Base-by-base conservation (phyloP, 2,888 invertebrate genomes). In the Diadegma fenestrale region DNA sequence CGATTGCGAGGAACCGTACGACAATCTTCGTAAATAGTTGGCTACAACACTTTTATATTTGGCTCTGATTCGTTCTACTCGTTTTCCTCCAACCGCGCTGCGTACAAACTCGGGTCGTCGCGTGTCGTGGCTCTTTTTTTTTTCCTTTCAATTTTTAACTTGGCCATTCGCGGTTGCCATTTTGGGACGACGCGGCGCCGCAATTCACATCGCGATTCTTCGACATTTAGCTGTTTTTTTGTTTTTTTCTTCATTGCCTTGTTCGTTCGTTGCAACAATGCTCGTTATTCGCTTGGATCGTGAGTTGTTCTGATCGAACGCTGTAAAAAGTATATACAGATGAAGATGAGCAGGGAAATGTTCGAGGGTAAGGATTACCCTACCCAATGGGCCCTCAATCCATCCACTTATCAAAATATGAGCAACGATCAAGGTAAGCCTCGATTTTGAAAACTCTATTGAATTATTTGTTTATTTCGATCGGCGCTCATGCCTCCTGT, bases 341-440 rank as follows among this genome's bases (percentile, higher is more conserved):
- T 92, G 91, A 93, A 93, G 90, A 94, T 94, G 94, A 94, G 92
- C 87, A 92, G 91, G 79, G 92, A 93, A 88, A 93, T 93, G 92
- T 94, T 93, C 93, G 96, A 96, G 94, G 94, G 95, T 94, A 94
- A 96, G 87, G 94, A 95, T 89, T 96, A 95, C 94, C 96, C 96
- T 92, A 96, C 96, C 91, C 96, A 97, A 92, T 98, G 97, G 97
- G 96, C 97, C 73, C 94, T 97, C 86, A 97, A 97, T 94, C 97
- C 97, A 84, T 95, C 96, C 77, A 96, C 97, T 72, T 98, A 97
- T 94, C 97, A 97, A 94, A 97, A 97, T 94, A 95, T 97, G 94
- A 96, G 97, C 89, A 96, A 96, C 91, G 98, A 97, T 93, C 96
- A 97, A 94, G 95, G 95, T 95, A 93, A 41, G 30, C 30, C 30